Evolutionary conservation across 2,888 invertebrate genomes (phyloP).

Genomic region (Mimumesa dahlbomi): DNA sequence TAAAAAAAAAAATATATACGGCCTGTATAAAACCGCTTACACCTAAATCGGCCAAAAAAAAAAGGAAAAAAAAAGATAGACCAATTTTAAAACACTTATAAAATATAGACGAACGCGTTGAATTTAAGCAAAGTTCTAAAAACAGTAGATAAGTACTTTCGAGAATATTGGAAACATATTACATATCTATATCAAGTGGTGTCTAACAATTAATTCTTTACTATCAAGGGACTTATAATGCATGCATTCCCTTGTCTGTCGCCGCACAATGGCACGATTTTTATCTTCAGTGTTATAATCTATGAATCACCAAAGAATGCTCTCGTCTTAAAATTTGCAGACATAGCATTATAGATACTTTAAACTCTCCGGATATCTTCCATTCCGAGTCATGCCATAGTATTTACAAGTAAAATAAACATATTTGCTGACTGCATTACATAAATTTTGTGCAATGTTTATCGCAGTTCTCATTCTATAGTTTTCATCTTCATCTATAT

Average conservation of each 20-base stretch:
- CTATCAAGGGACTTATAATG: conserved; percentile 75
- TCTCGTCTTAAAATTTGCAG: conserved; percentile 62
- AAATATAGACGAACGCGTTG: conserved; percentile 64
- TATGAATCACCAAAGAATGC: conserved; percentile 68
- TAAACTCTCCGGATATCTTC: conserved; percentile 64
- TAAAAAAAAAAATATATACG: conserved; percentile 50
- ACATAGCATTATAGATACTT: conserved; percentile 69
- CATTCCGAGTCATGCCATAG: conserved; percentile 57
- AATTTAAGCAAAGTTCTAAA: conserved; percentile 76
- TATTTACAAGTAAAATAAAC: conserved; percentile 71
- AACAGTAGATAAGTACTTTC: conserved; percentile 80
- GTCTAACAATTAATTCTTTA: conserved; percentile 75
- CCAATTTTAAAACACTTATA: conserved; percentile 55
- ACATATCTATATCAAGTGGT: conserved; percentile 75
- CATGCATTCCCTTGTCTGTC: conserved; percentile 73
- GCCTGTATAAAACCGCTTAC: conserved; percentile 64
- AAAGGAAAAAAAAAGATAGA: conserved; percentile 42
- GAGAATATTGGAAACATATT: conserved; percentile 77
- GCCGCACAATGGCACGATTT: conserved; percentile 77
- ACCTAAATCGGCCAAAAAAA: conserved; percentile 52
- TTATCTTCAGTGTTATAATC: conserved; percentile 63
- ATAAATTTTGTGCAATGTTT: conserved; percentile 74
- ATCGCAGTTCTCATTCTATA: conserved; percentile 68
- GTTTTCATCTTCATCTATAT: conserved; percentile 56
- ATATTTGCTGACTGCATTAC: conserved; percentile 67